These are phyloP conservation scores for Physocephala rufipes DNA, from an alignment of 2,888 invertebrate species.

Conservation along the genomic window DNA sequence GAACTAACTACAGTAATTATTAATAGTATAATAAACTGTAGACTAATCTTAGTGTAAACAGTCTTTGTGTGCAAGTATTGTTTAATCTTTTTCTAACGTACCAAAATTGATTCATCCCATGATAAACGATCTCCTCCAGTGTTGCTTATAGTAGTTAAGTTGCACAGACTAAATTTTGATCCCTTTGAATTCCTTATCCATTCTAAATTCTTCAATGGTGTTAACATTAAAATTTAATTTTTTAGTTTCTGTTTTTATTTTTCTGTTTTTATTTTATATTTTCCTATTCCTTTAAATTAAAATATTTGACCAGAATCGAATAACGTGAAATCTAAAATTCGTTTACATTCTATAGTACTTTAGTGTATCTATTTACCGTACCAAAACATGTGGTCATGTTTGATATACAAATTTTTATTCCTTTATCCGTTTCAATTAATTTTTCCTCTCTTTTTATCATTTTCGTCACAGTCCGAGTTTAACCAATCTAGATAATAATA, in stretches of 20 bases:
- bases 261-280: not conserved
- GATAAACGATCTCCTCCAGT: too few species aligned
- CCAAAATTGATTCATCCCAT: not conserved
- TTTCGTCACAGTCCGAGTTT: conserved; percentile 76
- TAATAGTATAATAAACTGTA: too few species aligned
- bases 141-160: too few species aligned
- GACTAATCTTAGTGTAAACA: too few species aligned
- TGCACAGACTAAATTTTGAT: too few species aligned
- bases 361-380: conserved; percentile 9
- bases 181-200: too few species aligned
- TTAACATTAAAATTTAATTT: too few species aligned
- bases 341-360: conserved; percentile 56
- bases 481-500: conserved; percentile 81
- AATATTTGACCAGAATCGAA: too few species aligned
- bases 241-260: too few species aligned
- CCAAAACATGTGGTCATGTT: conserved; percentile 22
- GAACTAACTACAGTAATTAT: too few species aligned
- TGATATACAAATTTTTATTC: too few species aligned
- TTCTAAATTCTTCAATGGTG: too few species aligned
- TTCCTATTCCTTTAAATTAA: not conserved
- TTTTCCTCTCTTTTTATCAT: not conserved
- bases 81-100: not conserved
- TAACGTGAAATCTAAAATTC: conserved; percentile 61
- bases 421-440: conserved; percentile 13
- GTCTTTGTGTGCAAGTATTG: not conserved